These are phyloP conservation scores for Sphaerodactylus townsendi DNA, from an alignment of 2,113 vertebrate species.

Conservation along the genomic window DNA sequence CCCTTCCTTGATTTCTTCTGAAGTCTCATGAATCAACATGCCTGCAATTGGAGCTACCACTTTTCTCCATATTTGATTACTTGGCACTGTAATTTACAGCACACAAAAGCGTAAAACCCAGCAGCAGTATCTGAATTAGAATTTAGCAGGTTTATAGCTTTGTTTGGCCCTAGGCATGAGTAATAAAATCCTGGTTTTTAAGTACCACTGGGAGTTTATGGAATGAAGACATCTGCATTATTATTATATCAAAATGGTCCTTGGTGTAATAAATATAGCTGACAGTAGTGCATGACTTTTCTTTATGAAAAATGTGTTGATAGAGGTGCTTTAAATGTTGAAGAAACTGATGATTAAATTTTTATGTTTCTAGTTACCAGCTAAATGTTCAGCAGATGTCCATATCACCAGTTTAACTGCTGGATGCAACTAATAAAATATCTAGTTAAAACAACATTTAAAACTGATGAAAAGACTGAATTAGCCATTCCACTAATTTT, in stretches of 20 bases:
- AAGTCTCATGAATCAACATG: conserved; percentile 65
- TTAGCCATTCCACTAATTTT: conserved; percentile 64
- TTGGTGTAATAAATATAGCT: conserved; percentile 83
- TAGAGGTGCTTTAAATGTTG: conserved; percentile 79
- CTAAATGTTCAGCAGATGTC: conserved; percentile 76
- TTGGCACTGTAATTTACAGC: conserved; percentile 71
- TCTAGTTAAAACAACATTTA: conserved; percentile 67
- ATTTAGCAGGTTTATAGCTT: conserved; percentile 78
- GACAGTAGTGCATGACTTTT: conserved; percentile 76
- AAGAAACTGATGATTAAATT: conserved; percentile 77
- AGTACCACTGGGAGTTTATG: conserved; percentile 79
- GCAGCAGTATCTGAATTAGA: conserved; percentile 69
- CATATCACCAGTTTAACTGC: conserved; percentile 67
- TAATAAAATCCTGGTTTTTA: conserved; percentile 80
- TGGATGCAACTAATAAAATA: conserved; percentile 66
- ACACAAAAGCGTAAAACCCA: conserved; percentile 64
- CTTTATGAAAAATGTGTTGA: conserved; percentile 81
- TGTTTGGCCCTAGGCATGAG: conserved; percentile 77
- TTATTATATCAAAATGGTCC: conserved; percentile 84
- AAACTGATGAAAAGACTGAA: conserved; percentile 56
- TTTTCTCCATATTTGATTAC: conserved; percentile 74
- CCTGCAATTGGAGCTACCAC: conserved; percentile 66
- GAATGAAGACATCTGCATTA: conserved; percentile 84
- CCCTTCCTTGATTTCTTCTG: conserved; percentile 57
- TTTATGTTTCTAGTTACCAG: conserved; percentile 76